A percentile compares a stretch with the other conserved stretches of the same genome.
These are phyloP conservation scores for Tetramorium simillimum DNA, from an alignment of 1,140 invertebrate species.

Conservation along the genomic window DNA sequence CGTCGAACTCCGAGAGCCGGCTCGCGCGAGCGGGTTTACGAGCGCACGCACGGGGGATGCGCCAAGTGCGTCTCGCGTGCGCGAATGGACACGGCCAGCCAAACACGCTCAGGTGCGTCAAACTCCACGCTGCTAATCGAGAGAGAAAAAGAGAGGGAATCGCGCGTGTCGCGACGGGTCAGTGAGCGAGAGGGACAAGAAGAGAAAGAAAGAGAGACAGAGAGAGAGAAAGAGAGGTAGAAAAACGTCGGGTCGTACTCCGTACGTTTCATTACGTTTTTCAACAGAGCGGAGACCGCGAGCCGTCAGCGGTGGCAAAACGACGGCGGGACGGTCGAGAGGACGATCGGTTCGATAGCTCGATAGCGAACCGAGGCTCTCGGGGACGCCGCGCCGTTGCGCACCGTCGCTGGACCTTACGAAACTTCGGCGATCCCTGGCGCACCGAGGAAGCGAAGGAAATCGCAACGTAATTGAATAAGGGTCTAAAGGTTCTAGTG, in stretches of 20 bases:
- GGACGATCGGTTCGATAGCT: conserved; percentile 40
- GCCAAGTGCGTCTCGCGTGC: conserved; percentile 37
- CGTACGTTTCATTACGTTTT: neutral
- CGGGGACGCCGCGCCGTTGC: neutral
- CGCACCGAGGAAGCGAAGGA: neutral
- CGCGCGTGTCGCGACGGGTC: neutral
- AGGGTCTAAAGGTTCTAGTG: conserved; percentile 35
- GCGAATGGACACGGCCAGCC: neutral
- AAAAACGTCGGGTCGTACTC: neutral
- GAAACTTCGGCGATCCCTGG: conserved; percentile 13
- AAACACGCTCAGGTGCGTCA: neutral
- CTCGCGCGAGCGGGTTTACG: neutral
- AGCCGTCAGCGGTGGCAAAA: neutral
- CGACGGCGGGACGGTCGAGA: neutral
- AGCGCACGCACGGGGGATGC: neutral
- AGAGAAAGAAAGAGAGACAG: neutral
- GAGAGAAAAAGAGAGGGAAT: neutral
- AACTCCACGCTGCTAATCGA: neutral
- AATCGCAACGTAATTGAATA: conserved; percentile 11
- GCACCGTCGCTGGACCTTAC: conserved; percentile 6
- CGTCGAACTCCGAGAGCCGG: too few species aligned
- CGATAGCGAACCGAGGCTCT: neutral
- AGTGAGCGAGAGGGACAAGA: conserved; percentile 8
- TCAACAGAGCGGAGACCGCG: neutral
- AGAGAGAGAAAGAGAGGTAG: neutral